phyloP scores from a whole-genome alignment of 2,888 invertebrate genomes.

The Mystacides longicornis region DNA sequence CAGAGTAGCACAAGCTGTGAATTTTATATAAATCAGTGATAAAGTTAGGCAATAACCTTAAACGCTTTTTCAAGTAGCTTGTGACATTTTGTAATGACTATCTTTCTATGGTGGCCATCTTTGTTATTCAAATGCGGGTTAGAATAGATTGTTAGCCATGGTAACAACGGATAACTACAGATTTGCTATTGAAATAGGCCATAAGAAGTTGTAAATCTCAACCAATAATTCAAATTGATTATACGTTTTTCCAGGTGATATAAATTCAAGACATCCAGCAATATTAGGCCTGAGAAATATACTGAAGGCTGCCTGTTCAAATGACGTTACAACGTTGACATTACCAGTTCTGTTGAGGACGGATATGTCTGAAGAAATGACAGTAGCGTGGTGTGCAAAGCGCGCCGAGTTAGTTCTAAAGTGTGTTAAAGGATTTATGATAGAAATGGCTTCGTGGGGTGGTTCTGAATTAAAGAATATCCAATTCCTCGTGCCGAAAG shows the following conservation, averaged over 20 bases:
- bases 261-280: constrained; percentile 92
- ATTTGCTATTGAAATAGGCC: no score
- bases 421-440: constrained; percentile 99
- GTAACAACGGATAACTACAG: no score
- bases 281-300: constrained; percentile 93
- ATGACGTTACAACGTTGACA: constrained; percentile 88
- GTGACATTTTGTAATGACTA: background rate
- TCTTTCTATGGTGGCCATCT: background rate
- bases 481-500: constrained; percentile 74
- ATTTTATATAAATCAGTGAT: no score
- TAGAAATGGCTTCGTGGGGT: constrained; percentile 93
- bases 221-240: no score
- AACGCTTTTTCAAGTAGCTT: background rate
- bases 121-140: no score
- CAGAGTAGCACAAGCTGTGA: no score
- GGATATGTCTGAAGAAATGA: constrained; percentile 94
- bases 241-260: constrained; percentile 63
- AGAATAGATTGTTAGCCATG: no score
- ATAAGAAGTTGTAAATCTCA: no score
- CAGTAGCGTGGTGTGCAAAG: constrained; percentile 91
- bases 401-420: constrained; percentile 96
- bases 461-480: constrained; percentile 84
- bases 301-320: constrained; percentile 88
- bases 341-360: constrained; percentile 89
- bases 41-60: no score